phyloP scores from a whole-genome alignment of 2,797 vertebrate genomes.

The Characodon lateralis region DNA sequence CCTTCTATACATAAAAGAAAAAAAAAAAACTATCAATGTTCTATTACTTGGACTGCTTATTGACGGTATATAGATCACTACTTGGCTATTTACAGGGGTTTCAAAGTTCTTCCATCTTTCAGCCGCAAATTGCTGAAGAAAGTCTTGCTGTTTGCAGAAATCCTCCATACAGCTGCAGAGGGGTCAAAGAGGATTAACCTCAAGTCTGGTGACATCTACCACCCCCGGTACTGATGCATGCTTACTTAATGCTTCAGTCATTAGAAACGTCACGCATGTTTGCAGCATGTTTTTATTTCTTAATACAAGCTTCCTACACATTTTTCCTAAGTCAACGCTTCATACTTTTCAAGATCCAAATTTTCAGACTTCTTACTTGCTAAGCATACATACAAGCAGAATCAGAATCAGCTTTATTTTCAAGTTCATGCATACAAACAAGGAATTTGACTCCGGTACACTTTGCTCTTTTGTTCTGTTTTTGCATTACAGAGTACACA shows the following conservation, averaged over 20 bases:
- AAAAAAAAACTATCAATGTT: not conserved
- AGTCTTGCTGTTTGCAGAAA: not conserved
- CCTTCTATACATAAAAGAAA: not conserved
- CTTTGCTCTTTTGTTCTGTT: no score
- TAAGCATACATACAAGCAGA: no score
- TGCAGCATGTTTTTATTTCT: not conserved
- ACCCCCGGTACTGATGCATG: not conserved
- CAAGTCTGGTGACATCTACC: constrained; percentile 14
- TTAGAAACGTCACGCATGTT: not conserved
- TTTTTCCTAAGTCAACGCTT: no score
- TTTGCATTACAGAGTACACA: no score
- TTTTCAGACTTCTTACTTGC: no score
- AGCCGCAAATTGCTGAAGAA: constrained; percentile 12
- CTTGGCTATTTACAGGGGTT: not conserved
- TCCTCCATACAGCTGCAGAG: not conserved
- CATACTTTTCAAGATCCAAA: no score
- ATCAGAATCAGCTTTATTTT: no score
- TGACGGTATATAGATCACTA: not conserved
- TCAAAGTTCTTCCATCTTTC: not conserved
- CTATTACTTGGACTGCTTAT: not conserved
- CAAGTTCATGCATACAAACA: no score
- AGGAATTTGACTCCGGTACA: no score
- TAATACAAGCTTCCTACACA: not conserved
- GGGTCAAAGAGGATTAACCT: constrained; percentile 20
- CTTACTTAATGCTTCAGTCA: not conserved